A percentile compares a stretch with the other conserved stretches of the same genome.
Evolutionary conservation across 2,113 vertebrate genomes (phyloP).

Genomic region (Larimichthys crocea): DNA sequence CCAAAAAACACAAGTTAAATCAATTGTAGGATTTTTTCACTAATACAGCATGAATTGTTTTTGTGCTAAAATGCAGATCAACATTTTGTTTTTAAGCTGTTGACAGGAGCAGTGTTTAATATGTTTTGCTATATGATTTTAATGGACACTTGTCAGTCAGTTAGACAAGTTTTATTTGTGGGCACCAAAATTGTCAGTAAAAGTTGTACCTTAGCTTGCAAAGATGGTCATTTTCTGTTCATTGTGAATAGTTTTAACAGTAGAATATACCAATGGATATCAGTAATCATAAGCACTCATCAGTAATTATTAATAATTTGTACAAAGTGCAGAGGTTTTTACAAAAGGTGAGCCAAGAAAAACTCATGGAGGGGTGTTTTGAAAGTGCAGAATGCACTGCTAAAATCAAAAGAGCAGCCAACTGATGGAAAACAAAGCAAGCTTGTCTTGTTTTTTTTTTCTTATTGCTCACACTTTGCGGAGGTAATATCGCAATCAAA

Average conservation of each 20-base stretch:
- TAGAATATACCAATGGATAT: not conserved
- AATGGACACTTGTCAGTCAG: not conserved
- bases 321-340: not conserved
- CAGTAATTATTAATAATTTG: not conserved
- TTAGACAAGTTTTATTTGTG: too few relatives aligned
- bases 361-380: not conserved
- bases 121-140: too few relatives aligned
- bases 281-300: not conserved
- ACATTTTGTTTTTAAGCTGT: too few relatives aligned
- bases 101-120: too few relatives aligned
- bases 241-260: not conserved
- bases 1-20: not conserved
- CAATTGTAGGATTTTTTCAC: not conserved
- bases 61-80: too few relatives aligned
- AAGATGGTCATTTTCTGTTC: not conserved
- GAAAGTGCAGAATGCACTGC: too few relatives aligned
- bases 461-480: slow-evolving; percentile 17
- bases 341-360: not conserved
- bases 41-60: not conserved
- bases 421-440: slow-evolving; percentile 5
- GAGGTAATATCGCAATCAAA: slow-evolving; percentile 27
- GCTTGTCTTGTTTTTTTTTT: not conserved
- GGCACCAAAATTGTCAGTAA: too few relatives aligned
- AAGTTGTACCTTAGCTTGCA: too few relatives aligned
- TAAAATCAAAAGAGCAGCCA: not conserved